phyloP scores from a whole-genome alignment of 2,113 vertebrate species.

The Mesocricetus auratus region DNA sequence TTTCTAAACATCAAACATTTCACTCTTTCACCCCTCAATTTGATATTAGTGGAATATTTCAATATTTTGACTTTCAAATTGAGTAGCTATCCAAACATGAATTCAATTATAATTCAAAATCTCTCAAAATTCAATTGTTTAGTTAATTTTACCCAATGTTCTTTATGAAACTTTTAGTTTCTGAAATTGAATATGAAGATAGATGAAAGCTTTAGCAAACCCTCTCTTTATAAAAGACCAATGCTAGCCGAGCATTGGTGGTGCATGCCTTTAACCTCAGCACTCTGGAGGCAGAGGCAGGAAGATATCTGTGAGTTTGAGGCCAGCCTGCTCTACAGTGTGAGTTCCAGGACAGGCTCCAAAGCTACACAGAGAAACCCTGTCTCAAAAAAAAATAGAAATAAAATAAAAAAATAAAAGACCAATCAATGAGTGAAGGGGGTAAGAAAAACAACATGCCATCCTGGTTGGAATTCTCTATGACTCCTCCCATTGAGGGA shows the following conservation, averaged over 20 bases:
- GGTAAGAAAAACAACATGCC: background rate
- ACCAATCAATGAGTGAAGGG: constrained; percentile 13
- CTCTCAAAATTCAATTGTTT: constrained; percentile 45
- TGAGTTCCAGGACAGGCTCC: too few species aligned
- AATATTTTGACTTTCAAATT: constrained; percentile 24
- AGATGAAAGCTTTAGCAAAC: background rate
- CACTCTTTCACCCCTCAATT: constrained; percentile 42
- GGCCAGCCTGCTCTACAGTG: too few species aligned
- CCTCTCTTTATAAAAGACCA: background rate
- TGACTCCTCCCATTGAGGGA: background rate
- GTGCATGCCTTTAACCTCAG: too few species aligned
- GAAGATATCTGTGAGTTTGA: too few species aligned
- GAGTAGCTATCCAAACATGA: background rate
- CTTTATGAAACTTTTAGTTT: constrained; percentile 23
- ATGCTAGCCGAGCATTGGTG: too few species aligned
- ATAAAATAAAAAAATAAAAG: too few species aligned
- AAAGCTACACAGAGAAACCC: too few species aligned
- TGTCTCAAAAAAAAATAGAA: too few species aligned
- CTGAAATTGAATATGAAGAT: background rate
- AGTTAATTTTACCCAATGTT: constrained; percentile 1
- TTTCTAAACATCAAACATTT: constrained; percentile 42
- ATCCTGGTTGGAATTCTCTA: background rate
- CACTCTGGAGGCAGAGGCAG: too few species aligned
- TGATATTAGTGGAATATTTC: background rate
- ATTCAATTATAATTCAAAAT: constrained; percentile 16